Conservation (phyloP, 2,797 vertebrate species). For the Melanotaenia pygmaea region DNA sequence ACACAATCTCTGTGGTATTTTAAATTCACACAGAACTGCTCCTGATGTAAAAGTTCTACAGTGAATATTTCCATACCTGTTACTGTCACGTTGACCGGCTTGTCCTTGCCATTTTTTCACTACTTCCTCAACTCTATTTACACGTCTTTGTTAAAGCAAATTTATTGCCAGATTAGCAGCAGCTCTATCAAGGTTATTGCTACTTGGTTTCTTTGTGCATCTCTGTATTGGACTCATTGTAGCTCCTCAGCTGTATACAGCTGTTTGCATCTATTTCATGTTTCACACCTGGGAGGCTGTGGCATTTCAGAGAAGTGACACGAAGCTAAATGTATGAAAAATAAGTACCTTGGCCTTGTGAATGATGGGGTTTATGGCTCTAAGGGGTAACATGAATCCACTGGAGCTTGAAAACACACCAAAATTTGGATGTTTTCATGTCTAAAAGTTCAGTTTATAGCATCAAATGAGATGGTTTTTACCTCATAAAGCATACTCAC, state of each 20-base stretch:
- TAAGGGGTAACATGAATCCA: background rate
- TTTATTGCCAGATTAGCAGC: slow-evolving; percentile 22
- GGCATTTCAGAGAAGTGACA: slow-evolving; percentile 10
- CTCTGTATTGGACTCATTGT: slow-evolving; percentile 13
- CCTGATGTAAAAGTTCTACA: slow-evolving; percentile 12
- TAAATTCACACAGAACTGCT: slow-evolving; percentile 6
- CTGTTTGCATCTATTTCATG: slow-evolving; percentile 22
- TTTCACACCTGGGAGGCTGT: slow-evolving; percentile 38
- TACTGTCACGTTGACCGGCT: slow-evolving; percentile 40
- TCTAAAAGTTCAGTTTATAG: background rate
- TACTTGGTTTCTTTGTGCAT: slow-evolving; percentile 34
- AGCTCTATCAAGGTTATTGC: slow-evolving; percentile 47
- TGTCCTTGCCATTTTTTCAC: slow-evolving; percentile 14
- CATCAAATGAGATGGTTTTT: background rate
- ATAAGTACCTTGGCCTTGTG: slow-evolving; percentile 2
- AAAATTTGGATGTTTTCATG: background rate
- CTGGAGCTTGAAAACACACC: background rate
- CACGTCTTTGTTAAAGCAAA: slow-evolving; percentile 49
- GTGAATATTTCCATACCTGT: background rate
- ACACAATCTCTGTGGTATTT: background rate
- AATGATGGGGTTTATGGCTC: background rate
- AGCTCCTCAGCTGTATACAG: background rate
- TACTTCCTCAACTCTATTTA: slow-evolving; percentile 57
- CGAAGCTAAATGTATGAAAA: slow-evolving; percentile 30
- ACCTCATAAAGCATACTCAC: background rate